Evolutionary conservation across 2,888 invertebrate genomes (phyloP).

Genomic region (Caenorhabditis sulstoni): DNA sequence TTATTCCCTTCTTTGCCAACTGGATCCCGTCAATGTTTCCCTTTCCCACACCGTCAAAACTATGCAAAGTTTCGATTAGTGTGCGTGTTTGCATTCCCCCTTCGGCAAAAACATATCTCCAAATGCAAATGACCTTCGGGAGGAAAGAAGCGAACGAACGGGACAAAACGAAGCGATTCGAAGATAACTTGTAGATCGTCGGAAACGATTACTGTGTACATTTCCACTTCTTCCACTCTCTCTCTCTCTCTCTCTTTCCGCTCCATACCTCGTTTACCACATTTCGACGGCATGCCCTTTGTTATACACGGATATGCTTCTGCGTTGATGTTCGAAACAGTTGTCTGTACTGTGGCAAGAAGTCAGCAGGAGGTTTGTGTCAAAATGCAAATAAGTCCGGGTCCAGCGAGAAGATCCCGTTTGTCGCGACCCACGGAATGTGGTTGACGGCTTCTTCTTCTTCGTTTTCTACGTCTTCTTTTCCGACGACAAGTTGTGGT

Average conservation of each 20-base stretch:
- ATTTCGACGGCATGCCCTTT: not conserved
- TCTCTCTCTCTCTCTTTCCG: too few species aligned
- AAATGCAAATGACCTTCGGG: constrained; percentile 41
- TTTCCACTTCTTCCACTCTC: not conserved
- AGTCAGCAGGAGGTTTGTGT: constrained; percentile 20
- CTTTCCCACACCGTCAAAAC: too few species aligned
- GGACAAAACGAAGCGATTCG: not conserved
- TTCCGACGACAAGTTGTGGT: not conserved
- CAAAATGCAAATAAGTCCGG: constrained; percentile 40
- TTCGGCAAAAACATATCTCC: constrained; percentile 11
- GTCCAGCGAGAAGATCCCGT: constrained; percentile 22
- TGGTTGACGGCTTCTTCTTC: constrained; percentile 9
- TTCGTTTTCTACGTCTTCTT: not conserved
- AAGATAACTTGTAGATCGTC: constrained; percentile 34
- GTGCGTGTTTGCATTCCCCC: constrained; percentile 26
- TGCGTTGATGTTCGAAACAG: too few species aligned
- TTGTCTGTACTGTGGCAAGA: not conserved
- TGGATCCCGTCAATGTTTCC: constrained; percentile 10
- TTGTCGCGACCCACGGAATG: constrained; percentile 34
- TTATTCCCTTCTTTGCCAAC: not conserved
- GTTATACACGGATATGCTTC: too few species aligned
- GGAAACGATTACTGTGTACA: constrained; percentile 14
- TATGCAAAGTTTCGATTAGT: constrained; percentile 19
- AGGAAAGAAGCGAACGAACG: constrained; percentile 8
- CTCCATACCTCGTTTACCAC: not conserved